These are phyloP conservation scores for Drosophila virilis DNA, from an alignment of 1,140 invertebrate genomes.

Conservation along the genomic window DNA sequence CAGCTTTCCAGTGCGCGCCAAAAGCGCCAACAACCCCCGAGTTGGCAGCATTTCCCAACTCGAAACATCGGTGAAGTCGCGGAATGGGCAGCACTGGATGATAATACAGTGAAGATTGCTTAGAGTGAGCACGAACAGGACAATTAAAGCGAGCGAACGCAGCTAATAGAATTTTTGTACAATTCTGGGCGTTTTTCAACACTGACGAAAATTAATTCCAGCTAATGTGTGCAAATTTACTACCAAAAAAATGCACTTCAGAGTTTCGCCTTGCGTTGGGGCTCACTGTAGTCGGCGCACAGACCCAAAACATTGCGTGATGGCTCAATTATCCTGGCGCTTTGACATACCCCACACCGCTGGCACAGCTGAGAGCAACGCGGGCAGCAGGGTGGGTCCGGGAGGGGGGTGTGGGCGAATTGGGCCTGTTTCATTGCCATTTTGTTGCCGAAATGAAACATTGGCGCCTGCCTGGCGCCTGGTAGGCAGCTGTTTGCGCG, in stretches of 20 bases:
- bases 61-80: constrained; percentile 1
- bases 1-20: constrained; percentile 50
- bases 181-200: no score
- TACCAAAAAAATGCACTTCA: no score
- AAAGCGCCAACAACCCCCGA: constrained; percentile 42
- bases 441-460: constrained; percentile 53
- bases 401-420: neutral
- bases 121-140: no score
- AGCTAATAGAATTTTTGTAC: neutral
- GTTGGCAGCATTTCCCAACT: constrained; percentile 1
- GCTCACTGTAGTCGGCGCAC: constrained; percentile 51
- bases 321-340: constrained; percentile 11
- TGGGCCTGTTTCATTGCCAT: constrained; percentile 71
- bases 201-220: no score
- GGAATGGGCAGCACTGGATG: constrained; percentile 9
- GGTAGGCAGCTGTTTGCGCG: constrained; percentile 75
- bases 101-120: constrained; percentile 1
- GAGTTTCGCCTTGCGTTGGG: neutral
- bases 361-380: constrained; percentile 47
- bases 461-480: constrained; percentile 69
- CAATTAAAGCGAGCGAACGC: no score
- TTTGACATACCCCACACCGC: constrained; percentile 8
- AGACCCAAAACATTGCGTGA: constrained; percentile 50
- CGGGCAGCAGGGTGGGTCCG: no score
- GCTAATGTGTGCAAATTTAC: no score